Percentiles rank a stretch among this genome's conserved stretches.
Conservation (phyloP, 2,797 vertebrate species). For the Anableps anableps region DNA sequence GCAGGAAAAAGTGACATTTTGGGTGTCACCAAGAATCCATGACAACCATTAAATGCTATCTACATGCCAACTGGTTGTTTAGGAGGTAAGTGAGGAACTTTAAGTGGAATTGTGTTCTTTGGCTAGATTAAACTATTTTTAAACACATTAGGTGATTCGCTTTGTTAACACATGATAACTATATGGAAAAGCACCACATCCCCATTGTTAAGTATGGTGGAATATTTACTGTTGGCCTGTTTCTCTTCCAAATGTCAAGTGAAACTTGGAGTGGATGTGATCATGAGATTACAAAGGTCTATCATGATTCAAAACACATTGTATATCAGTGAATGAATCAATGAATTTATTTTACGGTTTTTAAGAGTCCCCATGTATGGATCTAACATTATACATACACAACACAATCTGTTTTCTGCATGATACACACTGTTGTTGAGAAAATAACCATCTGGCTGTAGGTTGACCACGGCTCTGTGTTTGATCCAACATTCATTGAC, state of each 20-base stretch:
- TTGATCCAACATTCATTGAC: constrained; percentile 55
- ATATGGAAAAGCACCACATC: neutral
- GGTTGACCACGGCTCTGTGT: constrained; percentile 20
- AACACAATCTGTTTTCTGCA: neutral
- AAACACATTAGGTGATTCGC: neutral
- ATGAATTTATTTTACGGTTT: too few relatives aligned
- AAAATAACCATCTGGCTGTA: constrained; percentile 61
- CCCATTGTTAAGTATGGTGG: neutral
- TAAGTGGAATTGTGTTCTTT: neutral
- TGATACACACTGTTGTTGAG: constrained; percentile 41
- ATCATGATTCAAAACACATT: neutral
- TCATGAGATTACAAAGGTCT: neutral
- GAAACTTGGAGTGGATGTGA: neutral
- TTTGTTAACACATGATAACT: neutral
- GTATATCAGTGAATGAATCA: too few relatives aligned
- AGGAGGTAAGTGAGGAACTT: too few relatives aligned
- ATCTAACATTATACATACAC: neutral
- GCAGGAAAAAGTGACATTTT: neutral
- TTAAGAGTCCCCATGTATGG: neutral
- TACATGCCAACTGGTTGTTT: too few relatives aligned
- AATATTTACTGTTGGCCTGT: neutral
- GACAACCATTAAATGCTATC: neutral
- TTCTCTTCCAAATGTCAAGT: neutral
- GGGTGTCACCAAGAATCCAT: neutral
- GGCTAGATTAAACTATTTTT: neutral